Conservation (phyloP, 2,797 vertebrate genomes). For the Phalanger gymnotis region DNA sequence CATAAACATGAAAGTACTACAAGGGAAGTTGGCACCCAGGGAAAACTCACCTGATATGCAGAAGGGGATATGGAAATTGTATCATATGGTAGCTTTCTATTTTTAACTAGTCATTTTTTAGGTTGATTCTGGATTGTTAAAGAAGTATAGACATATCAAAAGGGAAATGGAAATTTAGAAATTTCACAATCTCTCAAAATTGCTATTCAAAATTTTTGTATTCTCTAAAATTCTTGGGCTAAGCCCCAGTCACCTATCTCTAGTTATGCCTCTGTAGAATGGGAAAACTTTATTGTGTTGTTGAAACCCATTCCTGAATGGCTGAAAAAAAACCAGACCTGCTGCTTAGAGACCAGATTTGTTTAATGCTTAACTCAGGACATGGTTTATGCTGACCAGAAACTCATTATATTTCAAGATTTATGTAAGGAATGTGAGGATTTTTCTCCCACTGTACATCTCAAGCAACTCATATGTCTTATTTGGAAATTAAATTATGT, state of each 20-base stretch:
- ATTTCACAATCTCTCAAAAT: background rate
- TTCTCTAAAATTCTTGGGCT: background rate
- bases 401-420: no score
- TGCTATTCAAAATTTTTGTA: background rate
- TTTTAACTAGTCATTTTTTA: background rate
- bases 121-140: background rate
- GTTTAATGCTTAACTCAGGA: no score
- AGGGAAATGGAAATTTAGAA: background rate
- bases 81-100: background rate
- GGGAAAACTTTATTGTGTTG: background rate
- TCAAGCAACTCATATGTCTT: no score
- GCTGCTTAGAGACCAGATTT: no score
- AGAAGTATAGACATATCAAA: background rate
- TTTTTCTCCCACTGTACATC: no score
- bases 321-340: no score
- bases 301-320: no score
- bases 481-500: no score
- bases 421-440: no score
- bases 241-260: background rate
- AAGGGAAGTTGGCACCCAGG: background rate
- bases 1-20: background rate
- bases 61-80: background rate
- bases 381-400: no score
- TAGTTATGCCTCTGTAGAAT: background rate
- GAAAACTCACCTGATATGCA: background rate